Evolutionary conservation across 2,797 vertebrate genomes (phyloP), one percentile per base, ranked within the genome.

Genomic region (Eurystomus glaucurus): DNA sequence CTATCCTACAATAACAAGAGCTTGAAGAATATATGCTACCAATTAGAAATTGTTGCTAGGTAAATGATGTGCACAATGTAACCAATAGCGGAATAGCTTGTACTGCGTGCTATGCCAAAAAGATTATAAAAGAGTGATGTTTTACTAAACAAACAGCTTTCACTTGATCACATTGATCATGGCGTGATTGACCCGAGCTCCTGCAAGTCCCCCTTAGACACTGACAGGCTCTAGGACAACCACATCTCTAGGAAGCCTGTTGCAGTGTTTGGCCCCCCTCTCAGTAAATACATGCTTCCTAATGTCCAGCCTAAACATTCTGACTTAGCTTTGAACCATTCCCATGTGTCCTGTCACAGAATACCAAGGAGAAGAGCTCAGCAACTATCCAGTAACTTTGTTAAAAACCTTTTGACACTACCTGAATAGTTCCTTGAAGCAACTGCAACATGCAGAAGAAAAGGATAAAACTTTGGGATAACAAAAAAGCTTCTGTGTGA

Each of bases 331-430:
- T 64, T 81, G 54, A 88, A 69, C 19, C 4, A 33, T 66, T 77
- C 18, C 39, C 19, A 46, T 0, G 0, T 58, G 48, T 46, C 9
- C 28, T 87, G 23, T 51, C 60, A 60, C 23, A 68, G 29, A 31
- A 58, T 28, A 84, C 16, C 9, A 50, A 31, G 19, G 8, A 50
- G 48, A 83, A 89, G 19, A 70, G 23, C 39, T 48, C 6, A 66
- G 22, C 28, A 60, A 29, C n/a, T 61, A 35, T 72, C 21, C 46
- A 83, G 20, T 31, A 66, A 77, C 28, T 45, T 79, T 41, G 19
- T 57, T 70, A 72, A 85, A 76, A 33, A 5, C 5, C 6, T 80
- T 75, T 41, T 68, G 10, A 78, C 78, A 81, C 6, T 75, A 22
- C 37, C 33, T 25, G 14, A 74, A 81, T 28, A 52, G 19, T 35